phyloP scores from a whole-genome alignment of 2,797 vertebrate genomes.

The Salmo trutta region DNA sequence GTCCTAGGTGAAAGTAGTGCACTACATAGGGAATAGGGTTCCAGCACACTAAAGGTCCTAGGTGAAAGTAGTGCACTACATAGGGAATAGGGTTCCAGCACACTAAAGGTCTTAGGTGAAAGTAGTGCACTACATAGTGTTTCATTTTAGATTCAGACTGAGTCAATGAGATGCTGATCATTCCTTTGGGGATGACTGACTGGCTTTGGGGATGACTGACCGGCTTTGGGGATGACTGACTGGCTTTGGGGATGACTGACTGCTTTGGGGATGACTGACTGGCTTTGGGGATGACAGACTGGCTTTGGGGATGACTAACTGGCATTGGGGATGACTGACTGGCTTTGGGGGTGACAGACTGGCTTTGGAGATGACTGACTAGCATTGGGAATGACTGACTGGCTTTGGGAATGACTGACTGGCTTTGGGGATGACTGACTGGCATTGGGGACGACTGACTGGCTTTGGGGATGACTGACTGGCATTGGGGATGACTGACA shows the following conservation, averaged over 20 bases:
- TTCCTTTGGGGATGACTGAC: not conserved
- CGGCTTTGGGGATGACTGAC: too few relatives aligned
- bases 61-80: too few relatives aligned
- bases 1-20: too few relatives aligned
- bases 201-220: too few relatives aligned
- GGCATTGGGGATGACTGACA: not conserved
- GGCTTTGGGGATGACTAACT: not conserved
- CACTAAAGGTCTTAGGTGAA: too few relatives aligned
- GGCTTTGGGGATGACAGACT: not conserved
- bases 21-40: too few relatives aligned
- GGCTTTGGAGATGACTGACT: not conserved
- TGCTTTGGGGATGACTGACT: not conserved
- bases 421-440: not conserved
- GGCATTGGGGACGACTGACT: not conserved
- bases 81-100: too few relatives aligned
- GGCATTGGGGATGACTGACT: not conserved
- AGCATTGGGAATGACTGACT: not conserved
- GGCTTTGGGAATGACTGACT: too few relatives aligned
- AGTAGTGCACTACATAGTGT: too few relatives aligned
- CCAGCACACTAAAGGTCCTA: too few relatives aligned
- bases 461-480: not conserved
- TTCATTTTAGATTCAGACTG: too few relatives aligned
- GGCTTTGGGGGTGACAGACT: not conserved
- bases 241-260: too few relatives aligned
- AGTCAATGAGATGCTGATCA: constrained; percentile 19